A percentile compares a stretch with the other conserved stretches of the same genome.
Evolutionary conservation across 2,888 invertebrate species (phyloP).

Genomic region (Chymomyza procnemis): DNA sequence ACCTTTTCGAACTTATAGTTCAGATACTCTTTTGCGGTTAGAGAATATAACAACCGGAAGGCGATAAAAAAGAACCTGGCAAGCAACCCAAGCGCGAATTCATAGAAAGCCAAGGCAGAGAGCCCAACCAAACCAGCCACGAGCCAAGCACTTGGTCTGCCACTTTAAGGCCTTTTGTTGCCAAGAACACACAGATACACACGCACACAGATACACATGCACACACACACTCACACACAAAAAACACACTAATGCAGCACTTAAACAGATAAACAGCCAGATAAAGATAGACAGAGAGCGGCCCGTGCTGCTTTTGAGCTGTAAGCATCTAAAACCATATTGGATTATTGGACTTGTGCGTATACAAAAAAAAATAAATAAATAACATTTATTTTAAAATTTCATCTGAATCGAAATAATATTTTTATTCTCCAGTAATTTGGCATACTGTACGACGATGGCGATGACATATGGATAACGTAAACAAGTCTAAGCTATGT

Average conservation of each 20-base stretch:
- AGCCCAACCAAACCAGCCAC: background rate
- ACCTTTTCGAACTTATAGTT: background rate
- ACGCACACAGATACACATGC: slow-evolving; percentile 7
- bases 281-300: background rate
- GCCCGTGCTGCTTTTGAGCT: slow-evolving; percentile 5
- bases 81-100: slow-evolving; percentile 6
- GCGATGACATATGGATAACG: background rate
- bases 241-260: background rate
- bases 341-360: slow-evolving; percentile 53
- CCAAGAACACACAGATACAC: slow-evolving; percentile 29
- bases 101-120: slow-evolving; percentile 15
- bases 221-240: background rate
- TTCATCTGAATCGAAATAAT: slow-evolving; percentile 47
- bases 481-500: background rate
- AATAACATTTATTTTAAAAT: too few species aligned
- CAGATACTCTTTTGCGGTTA: background rate
- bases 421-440: slow-evolving; percentile 9
- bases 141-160: slow-evolving; percentile 37
- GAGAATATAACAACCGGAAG: slow-evolving; percentile 2
- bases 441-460: background rate
- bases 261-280: background rate
- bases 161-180: slow-evolving; percentile 49
- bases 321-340: slow-evolving; percentile 47
- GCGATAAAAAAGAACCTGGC: slow-evolving; percentile 9
- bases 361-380: slow-evolving; percentile 35